These are phyloP conservation scores for Ophion obscuratus DNA, from an alignment of 2,888 invertebrate species.

Conservation along the genomic window DNA sequence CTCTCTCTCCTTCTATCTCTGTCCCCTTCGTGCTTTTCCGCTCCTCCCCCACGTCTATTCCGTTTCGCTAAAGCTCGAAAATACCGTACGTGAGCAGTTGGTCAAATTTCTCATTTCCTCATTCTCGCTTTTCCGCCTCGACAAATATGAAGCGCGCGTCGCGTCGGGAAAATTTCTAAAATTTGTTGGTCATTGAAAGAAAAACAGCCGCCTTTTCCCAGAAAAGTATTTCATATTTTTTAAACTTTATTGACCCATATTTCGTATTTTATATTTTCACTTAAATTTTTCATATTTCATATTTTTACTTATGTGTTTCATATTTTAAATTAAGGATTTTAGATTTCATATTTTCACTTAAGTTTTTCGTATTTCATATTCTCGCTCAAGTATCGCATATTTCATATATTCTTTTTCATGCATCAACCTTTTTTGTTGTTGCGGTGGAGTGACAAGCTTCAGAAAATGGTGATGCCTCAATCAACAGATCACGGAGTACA, in stretches of 20 bases:
- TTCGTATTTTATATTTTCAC: too few species aligned
- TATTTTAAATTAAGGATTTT: too few species aligned
- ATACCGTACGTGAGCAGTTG: background rate
- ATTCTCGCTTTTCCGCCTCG: background rate
- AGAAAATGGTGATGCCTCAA: background rate
- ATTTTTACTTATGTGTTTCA: too few species aligned
- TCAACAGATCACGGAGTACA: background rate
- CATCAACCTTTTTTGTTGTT: background rate
- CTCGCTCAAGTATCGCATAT: too few species aligned
- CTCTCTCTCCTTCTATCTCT: background rate
- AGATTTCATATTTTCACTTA: too few species aligned
- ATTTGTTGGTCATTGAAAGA: background rate
- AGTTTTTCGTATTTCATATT: too few species aligned
- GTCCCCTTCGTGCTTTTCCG: constrained; percentile 7
- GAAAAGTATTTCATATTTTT: background rate
- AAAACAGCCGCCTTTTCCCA: background rate
- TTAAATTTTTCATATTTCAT: too few species aligned
- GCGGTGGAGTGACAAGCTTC: background rate
- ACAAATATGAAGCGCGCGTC: background rate
- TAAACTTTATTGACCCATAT: background rate
- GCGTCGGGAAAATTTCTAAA: background rate
- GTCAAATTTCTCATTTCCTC: background rate
- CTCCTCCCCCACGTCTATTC: background rate
- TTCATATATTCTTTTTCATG: background rate
- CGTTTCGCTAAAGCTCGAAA: background rate